These are phyloP conservation scores for Mergus octosetaceus DNA, from an alignment of 2,797 vertebrate genomes.

Conservation along the genomic window DNA sequence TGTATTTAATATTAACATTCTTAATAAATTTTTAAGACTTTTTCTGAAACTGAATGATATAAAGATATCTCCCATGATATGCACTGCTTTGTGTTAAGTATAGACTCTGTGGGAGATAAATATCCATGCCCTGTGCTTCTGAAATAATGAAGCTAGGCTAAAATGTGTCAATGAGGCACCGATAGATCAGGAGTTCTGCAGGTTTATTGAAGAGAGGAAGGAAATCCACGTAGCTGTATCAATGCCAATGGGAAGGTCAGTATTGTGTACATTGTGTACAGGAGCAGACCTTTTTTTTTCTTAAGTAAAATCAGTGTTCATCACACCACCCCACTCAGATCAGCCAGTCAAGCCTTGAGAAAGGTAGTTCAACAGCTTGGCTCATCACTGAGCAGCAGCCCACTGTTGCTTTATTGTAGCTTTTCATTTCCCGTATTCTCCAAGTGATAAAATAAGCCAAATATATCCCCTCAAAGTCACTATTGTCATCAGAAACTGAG, in stretches of 20 bases:
- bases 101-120: neutral
- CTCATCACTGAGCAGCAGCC: neutral
- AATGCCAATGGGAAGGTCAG: neutral
- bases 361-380: neutral
- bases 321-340: neutral
- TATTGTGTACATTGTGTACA: fast-evolving
- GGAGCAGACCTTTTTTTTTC: neutral
- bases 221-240: fast-evolving
- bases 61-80: neutral
- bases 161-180: neutral
- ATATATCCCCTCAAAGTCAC: neutral
- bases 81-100: neutral
- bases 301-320: neutral
- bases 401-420: neutral
- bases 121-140: neutral
- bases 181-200: neutral
- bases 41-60: neutral
- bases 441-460: neutral
- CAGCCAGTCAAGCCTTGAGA: neutral
- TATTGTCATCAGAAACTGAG: neutral
- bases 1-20: neutral
- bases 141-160: neutral
- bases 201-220: neutral
- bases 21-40: neutral
- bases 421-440: neutral